Percentiles rank a stretch among this genome's conserved stretches.
Evolutionary conservation across 2,888 invertebrate genomes (phyloP).

Genomic region (Penaeus monodon): DNA sequence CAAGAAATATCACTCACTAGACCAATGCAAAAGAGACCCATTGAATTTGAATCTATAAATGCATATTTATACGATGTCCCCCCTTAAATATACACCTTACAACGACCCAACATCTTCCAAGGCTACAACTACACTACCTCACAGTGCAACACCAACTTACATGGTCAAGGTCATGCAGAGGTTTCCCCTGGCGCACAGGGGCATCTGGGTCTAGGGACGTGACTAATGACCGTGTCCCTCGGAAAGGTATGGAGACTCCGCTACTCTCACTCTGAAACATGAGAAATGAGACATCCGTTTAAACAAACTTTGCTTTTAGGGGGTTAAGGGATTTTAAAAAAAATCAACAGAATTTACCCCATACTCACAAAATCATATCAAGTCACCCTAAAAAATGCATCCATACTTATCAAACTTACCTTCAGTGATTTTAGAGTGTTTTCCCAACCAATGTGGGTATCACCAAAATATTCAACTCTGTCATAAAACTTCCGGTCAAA

Average conservation of each 20-base stretch:
- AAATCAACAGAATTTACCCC: not conserved
- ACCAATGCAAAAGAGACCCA: too few species aligned
- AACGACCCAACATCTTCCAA: too few species aligned
- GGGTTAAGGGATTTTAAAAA: too few species aligned
- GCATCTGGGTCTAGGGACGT: conserved; percentile 91
- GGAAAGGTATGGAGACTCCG: conserved; percentile 69
- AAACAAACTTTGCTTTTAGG: too few species aligned
- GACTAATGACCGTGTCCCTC: conserved; percentile 75
- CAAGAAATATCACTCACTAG: too few species aligned
- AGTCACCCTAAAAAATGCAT: not conserved
- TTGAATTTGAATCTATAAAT: too few species aligned
- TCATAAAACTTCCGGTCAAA: conserved; percentile 70
- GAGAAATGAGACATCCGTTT: not conserved
- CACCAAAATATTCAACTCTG: conserved; percentile 81
- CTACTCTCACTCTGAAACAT: conserved; percentile 71
- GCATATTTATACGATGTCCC: too few species aligned
- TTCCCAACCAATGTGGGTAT: conserved; percentile 88
- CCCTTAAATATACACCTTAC: too few species aligned
- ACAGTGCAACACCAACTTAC: conserved; percentile 65
- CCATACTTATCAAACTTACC: conserved; percentile 66
- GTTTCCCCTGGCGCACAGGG: conserved; percentile 81
- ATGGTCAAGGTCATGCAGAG: conserved; percentile 86
- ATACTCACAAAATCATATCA: not conserved
- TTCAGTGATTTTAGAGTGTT: conserved; percentile 87
- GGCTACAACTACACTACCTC: too few species aligned